Conservation (phyloP, 2,888 invertebrate genomes). For the Agrypnus murinus region DNA sequence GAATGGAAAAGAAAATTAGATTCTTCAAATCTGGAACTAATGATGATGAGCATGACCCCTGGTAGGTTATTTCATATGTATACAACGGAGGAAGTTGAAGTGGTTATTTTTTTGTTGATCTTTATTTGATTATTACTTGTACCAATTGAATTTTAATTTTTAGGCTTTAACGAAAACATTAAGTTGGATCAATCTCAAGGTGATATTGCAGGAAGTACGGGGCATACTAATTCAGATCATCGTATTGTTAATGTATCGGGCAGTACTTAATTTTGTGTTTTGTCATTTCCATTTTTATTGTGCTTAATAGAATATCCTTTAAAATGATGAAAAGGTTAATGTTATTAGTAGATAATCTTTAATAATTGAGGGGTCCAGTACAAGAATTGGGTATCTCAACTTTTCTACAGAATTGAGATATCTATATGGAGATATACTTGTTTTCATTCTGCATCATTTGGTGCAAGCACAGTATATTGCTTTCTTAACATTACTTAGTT, state of each 20-base stretch:
- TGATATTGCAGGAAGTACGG: constrained; percentile 22
- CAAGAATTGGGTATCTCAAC: too few species aligned
- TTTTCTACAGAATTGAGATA: too few species aligned
- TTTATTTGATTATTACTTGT: background rate
- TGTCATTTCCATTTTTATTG: too few species aligned
- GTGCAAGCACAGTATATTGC: too few species aligned
- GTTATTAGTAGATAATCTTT: too few species aligned
- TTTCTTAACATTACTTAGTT: too few species aligned
- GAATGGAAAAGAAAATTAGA: constrained; percentile 99
- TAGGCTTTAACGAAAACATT: constrained; percentile 42
- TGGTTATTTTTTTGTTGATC: constrained; percentile 78
- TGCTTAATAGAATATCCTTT: too few species aligned
- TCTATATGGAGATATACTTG: too few species aligned
- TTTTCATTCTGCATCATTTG: too few species aligned
- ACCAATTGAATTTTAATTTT: background rate
- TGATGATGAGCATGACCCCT: constrained; percentile 95
- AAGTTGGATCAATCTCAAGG: constrained; percentile 48
- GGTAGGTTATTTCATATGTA: constrained; percentile 91
- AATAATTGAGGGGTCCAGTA: too few species aligned
- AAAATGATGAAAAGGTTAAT: too few species aligned
- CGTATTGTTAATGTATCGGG: background rate
- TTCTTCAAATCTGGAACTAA: constrained; percentile 97
- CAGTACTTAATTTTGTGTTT: too few species aligned
- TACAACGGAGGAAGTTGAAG: constrained; percentile 91
- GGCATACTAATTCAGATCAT: constrained; percentile 19